phyloP scores from a whole-genome alignment of 2,113 vertebrate genomes.

The Holacanthus passer region DNA sequence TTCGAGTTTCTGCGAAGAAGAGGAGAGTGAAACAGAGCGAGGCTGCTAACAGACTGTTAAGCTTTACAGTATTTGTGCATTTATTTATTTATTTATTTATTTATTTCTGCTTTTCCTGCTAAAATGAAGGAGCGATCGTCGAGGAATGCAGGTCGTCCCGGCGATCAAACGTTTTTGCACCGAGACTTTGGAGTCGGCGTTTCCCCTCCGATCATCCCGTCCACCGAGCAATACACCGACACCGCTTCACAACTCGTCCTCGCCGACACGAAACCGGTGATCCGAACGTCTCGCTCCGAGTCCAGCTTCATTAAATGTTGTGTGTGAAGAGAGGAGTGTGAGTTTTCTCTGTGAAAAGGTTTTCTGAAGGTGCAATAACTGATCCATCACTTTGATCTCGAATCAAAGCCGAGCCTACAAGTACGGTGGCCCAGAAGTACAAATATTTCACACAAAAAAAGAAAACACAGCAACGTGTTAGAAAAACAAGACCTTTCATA shows the following conservation, averaged over 20 bases:
- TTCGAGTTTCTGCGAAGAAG: slow-evolving; percentile 26
- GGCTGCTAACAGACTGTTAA: slow-evolving; percentile 74
- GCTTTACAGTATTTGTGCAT: slow-evolving; percentile 44
- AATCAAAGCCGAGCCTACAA: background rate
- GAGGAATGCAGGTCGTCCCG: slow-evolving; percentile 61
- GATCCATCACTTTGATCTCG: background rate
- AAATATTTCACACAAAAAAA: slow-evolving; percentile 2
- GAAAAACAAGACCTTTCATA: background rate
- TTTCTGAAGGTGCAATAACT: slow-evolving; percentile 1
- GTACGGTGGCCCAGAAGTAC: background rate
- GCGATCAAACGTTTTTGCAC: slow-evolving; percentile 36
- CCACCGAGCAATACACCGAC: slow-evolving; percentile 54
- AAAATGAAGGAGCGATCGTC: slow-evolving; percentile 38
- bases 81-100: slow-evolving; percentile 9
- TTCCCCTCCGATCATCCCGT: background rate
- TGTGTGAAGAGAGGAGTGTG: slow-evolving; percentile 23
- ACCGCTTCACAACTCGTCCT: slow-evolving; percentile 19
- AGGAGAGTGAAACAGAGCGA: slow-evolving; percentile 1
- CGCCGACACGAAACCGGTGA: slow-evolving; percentile 17
- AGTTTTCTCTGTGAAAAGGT: slow-evolving; percentile 35
- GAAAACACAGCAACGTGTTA: background rate
- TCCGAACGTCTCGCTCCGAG: slow-evolving; percentile 9
- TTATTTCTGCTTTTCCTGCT: slow-evolving; percentile 19
- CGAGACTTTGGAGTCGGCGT: slow-evolving; percentile 16
- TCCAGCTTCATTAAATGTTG: slow-evolving; percentile 43